A percentile compares a stretch with the other conserved stretches of the same genome.
Conservation (phyloP, 64 coral and sea anemone genomes). For the Pocillopora damicornis region DNA sequence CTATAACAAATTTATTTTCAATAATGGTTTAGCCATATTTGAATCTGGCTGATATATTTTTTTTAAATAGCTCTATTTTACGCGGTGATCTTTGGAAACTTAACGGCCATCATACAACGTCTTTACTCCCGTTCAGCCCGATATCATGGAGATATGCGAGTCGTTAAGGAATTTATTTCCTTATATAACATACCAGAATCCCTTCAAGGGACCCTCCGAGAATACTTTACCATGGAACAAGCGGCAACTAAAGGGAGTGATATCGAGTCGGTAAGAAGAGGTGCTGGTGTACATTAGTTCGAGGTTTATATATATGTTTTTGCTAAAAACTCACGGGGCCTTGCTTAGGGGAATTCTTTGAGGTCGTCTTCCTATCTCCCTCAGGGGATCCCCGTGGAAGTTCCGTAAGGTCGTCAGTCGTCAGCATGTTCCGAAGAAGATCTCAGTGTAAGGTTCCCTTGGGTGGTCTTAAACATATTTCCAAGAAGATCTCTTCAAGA, state of each 20-base stretch:
- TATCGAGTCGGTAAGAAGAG: conserved; percentile 64
- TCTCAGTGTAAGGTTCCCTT: too few species aligned
- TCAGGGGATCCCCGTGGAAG: too few species aligned
- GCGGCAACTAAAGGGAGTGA: conserved; percentile 68
- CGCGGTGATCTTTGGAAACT: conserved; percentile 93
- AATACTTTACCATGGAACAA: conserved; percentile 84
- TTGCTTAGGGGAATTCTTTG: too few species aligned
- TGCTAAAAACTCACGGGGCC: too few species aligned
- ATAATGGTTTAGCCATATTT: too few species aligned
- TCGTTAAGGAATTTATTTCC: conserved; percentile 80
- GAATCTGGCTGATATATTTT: not conserved
- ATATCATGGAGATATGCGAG: conserved; percentile 82
- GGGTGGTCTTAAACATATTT: too few species aligned
- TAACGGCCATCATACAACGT: conserved; percentile 96
- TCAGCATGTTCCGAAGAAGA: too few species aligned
- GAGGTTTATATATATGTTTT: too few species aligned
- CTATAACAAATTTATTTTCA: too few species aligned
- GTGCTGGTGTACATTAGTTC: not conserved
- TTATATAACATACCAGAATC: conserved; percentile 82
- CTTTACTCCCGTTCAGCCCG: conserved; percentile 84
- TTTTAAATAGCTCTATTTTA: conserved; percentile 85
- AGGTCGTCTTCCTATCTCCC: too few species aligned
- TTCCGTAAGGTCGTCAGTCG: too few species aligned
- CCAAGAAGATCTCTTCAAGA: too few species aligned
- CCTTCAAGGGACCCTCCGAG: conserved; percentile 60